Base-by-base conservation (phyloP, 2,113 vertebrate genomes). In the Cyanoramphus novaezelandiae region DNA sequence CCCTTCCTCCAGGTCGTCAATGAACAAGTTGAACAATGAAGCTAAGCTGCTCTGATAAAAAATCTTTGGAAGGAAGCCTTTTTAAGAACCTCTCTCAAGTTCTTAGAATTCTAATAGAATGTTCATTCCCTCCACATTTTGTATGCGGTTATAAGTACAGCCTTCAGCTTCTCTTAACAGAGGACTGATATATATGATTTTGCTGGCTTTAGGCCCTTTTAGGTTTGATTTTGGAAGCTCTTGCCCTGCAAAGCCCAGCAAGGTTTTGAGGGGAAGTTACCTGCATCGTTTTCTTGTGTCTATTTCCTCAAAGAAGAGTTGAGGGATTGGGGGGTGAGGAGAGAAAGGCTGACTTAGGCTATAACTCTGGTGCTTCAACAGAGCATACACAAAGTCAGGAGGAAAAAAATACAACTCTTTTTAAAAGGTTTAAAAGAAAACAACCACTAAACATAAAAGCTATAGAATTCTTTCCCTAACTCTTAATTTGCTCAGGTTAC, bases 121-220 rank as follows among this genome's bases (percentile, higher is more conserved):
- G 3, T 35, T 85, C 21, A 2, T 76, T 85, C 21, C 25, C 62
- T 83, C 74, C 19, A 50, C 20, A 2, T 60, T 75, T 75, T 82
- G 10, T 63, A 19, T 1, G 0, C 49, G 18, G 20, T 55, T 86
- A 2, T 65, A 67, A 76, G n/a, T 41, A 18, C 7, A n/a, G 10
- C 24, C 3, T 63, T 74, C 23, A 41, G 35, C 41, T 86, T 59
- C 68, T 69, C 37, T 76, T 68, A 72, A 35, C 19, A 23, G 17
- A 47, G 35, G 20, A 29, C 15, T 4, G 21, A 5, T 50, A 7
- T 0, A 5, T 50, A 7, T 0, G 0, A 9, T 46, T 50, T 63
- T 57, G 31, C n/a, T 88, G 31, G 27, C 17, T 80, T 81, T 43
- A 91, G 25, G 44, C 17, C 8, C 24, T 79, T 85, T 75, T 81